Evolutionary conservation across 2,888 invertebrate genomes (phyloP).

Genomic region (Drosophila sordidapex): DNA sequence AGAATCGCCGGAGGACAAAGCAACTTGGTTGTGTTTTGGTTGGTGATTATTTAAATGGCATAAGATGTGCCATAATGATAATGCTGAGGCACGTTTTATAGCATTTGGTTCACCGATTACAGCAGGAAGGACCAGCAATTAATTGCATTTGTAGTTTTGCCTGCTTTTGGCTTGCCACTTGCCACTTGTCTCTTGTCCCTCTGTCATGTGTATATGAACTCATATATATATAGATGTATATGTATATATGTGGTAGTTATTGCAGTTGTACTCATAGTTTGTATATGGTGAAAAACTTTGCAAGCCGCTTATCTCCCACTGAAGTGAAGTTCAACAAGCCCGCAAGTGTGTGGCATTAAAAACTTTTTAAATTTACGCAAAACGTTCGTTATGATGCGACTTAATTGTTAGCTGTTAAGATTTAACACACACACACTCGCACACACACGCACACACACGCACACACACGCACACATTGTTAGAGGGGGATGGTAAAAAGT

Average conservation of each 20-base stretch:
- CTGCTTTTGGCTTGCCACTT: slow-evolving; percentile 26
- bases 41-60: slow-evolving; percentile 72
- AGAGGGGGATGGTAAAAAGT: neutral
- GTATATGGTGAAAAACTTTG: slow-evolving; percentile 72
- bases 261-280: slow-evolving; percentile 65
- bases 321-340: slow-evolving; percentile 73
- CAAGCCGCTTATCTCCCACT: slow-evolving; percentile 71
- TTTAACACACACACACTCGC: slow-evolving; percentile 51
- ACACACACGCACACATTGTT: neutral
- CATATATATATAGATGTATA: neutral
- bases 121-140: slow-evolving; percentile 50
- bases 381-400: slow-evolving; percentile 75
- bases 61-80: slow-evolving; percentile 66
- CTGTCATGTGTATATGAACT: slow-evolving; percentile 31
- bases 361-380: slow-evolving; percentile 75
- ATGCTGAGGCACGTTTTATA: slow-evolving; percentile 60
- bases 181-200: slow-evolving; percentile 42
- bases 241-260: slow-evolving; percentile 55
- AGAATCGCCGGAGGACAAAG: slow-evolving; percentile 12
- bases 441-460: slow-evolving; percentile 9
- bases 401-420: slow-evolving; percentile 78
- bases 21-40: slow-evolving; percentile 32
- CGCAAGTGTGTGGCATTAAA: slow-evolving; percentile 77
- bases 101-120: slow-evolving; percentile 32
- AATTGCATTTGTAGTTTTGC: slow-evolving; percentile 71